These are phyloP conservation scores for Drosophila macrospina DNA, from an alignment of 2,888 invertebrate genomes.

Conservation along the genomic window DNA sequence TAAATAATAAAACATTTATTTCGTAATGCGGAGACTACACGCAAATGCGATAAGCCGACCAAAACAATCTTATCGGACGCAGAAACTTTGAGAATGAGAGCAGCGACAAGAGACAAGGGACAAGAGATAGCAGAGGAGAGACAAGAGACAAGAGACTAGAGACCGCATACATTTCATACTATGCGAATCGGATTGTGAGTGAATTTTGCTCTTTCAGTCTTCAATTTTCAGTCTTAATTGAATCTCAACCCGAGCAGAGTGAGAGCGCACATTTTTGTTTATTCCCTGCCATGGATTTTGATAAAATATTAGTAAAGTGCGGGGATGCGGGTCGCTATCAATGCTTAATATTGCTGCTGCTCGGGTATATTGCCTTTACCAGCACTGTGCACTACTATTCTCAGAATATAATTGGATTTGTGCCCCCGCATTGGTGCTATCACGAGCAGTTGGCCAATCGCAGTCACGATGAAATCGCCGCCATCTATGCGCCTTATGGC, in stretches of 20 bases:
- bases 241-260: slow-evolving; percentile 60
- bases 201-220: slow-evolving; percentile 16
- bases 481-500: slow-evolving; percentile 75
- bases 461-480: slow-evolving; percentile 73
- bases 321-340: slow-evolving; percentile 87
- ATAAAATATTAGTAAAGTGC: slow-evolving; percentile 86
- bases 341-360: slow-evolving; percentile 86
- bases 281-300: slow-evolving; percentile 83
- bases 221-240: slow-evolving; percentile 58
- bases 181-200: slow-evolving; percentile 41
- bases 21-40: slow-evolving; percentile 45
- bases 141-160: background rate
- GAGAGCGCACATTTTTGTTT: slow-evolving; percentile 18
- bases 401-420: slow-evolving; percentile 87
- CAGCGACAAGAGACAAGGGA: background rate
- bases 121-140: background rate
- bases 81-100: slow-evolving; percentile 1
- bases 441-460: slow-evolving; percentile 73
- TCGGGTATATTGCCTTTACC: slow-evolving; percentile 86
- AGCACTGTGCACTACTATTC: slow-evolving; percentile 87
- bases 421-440: slow-evolving; percentile 85
- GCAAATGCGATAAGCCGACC: slow-evolving; percentile 53
- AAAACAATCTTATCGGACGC: slow-evolving; percentile 66
- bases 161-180: background rate
- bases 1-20: slow-evolving; percentile 71